Evolutionary conservation across 2,888 invertebrate species (phyloP), one percentile per base, ranked within the genome.

Genomic region (Epistrophella euchroma): DNA sequence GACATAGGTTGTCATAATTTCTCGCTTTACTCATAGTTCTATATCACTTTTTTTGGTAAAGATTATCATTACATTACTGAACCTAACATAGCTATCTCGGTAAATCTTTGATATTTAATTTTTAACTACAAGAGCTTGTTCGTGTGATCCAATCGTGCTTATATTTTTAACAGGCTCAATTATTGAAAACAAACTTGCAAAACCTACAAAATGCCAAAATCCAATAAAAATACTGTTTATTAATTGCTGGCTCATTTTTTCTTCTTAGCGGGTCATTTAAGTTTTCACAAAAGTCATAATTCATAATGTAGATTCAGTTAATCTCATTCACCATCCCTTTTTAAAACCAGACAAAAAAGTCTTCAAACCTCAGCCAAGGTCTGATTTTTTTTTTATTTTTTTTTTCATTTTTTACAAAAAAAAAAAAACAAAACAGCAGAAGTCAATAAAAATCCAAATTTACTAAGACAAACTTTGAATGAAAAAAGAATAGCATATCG

Each of bases 401-500:
- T 60, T 2, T 28, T 28, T 45, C 5, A 10, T 35, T 17, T 45
- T 3, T 10, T 10, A 15, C n/a, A 25, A n/a, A 35, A 22, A 45
- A 22, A 19, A 45, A 45, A 37, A 9, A 0, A 1, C 25, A 37
- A n/a, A 52, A 72, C 50, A 77, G 25, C 64, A 82, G 76, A 77
- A 70, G 81, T 77, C 77, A 86, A 86, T 86, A 86, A 86, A 86
- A 86, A 86, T 86, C 81, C 77, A 86, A 86, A 86, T 86, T 86
- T 86, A 86, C 77, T 70, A 50, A 62, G 68, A 35, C 47, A 75
- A 62, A 55, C 60, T 62, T 70, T 43, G 64, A 66, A 35, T 40
- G 13, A 37, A 64, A 45, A 11, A 70, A 19, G 17, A 71, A 50
- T 47, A 5, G 52, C 10, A 25, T 32, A 4, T 10, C 45, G 25